Conservation (phyloP, 2,113 vertebrate genomes). For the Corvus moneduloides region DNA sequence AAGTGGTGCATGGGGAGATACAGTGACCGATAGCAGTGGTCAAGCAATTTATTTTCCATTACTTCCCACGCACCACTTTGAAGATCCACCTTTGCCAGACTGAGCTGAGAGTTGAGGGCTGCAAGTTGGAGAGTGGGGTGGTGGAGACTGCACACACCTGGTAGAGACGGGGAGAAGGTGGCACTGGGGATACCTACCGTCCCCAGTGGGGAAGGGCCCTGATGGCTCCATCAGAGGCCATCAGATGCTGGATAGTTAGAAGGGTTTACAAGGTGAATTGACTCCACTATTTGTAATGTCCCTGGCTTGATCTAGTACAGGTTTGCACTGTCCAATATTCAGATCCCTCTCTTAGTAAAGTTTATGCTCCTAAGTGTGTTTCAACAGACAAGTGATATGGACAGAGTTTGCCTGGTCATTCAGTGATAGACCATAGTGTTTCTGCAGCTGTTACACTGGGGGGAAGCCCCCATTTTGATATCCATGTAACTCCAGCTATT, state of each 20-base stretch:
- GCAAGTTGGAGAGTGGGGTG: slow-evolving; percentile 85
- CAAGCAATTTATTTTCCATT: slow-evolving; percentile 22
- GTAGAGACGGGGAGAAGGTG: not conserved
- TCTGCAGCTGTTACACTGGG: not conserved
- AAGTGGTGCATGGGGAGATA: slow-evolving; percentile 75
- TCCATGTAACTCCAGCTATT: not conserved
- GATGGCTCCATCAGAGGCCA: slow-evolving; percentile 19
- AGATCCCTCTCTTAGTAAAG: slow-evolving; percentile 23
- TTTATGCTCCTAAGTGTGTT: not conserved
- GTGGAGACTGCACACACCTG: slow-evolving; percentile 69
- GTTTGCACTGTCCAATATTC: slow-evolving; percentile 69
- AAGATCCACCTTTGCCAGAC: slow-evolving; percentile 68
- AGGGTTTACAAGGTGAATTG: slow-evolving; percentile 25
- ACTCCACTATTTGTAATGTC: slow-evolving; percentile 61
- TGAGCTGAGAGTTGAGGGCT: slow-evolving; percentile 83
- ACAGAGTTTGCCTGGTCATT: not conserved
- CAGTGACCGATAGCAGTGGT: not conserved
- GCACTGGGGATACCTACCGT: slow-evolving; percentile 28
- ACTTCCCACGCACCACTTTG: slow-evolving; percentile 77
- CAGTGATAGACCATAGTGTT: not conserved
- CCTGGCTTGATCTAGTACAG: slow-evolving; percentile 69
- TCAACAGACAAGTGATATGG: not conserved
- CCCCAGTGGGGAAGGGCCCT: slow-evolving; percentile 17
- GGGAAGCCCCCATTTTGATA: not conserved
- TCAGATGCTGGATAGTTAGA: slow-evolving; percentile 22